A percentile compares a stretch with the other conserved stretches of the same genome.
phyloP scores from a whole-genome alignment of 1,140 invertebrate genomes.

The Anastatus disparis region DNA sequence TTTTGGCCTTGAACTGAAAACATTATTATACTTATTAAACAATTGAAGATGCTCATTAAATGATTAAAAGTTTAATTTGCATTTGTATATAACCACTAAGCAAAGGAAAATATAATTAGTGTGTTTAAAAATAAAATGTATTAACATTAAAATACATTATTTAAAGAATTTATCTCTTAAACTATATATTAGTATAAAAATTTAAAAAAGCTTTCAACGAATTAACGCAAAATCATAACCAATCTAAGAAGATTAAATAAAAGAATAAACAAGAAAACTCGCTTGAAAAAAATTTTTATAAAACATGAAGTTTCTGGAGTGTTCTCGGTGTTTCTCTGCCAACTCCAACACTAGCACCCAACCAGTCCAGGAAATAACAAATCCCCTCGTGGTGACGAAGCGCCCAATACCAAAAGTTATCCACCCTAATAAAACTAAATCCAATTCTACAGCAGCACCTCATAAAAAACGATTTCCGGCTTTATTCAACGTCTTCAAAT shows the following conservation, averaged over 20 bases:
- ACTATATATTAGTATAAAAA: too few relatives aligned
- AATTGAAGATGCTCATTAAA: too few relatives aligned
- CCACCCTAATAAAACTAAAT: neutral
- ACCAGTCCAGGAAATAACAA: constrained; percentile 44
- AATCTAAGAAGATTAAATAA: neutral
- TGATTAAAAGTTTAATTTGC: too few relatives aligned
- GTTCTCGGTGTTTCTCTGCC: constrained; percentile 53
- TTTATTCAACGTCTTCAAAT: neutral
- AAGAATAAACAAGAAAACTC: neutral
- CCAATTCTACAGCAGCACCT: neutral
- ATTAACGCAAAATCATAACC: too few relatives aligned
- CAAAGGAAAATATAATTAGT: too few relatives aligned
- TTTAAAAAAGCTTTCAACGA: too few relatives aligned
- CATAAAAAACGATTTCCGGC: neutral
- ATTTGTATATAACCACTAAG: too few relatives aligned
- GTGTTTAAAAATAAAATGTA: too few relatives aligned
- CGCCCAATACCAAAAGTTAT: constrained; percentile 37
- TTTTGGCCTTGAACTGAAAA: too few relatives aligned
- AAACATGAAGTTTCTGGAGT: constrained; percentile 59
- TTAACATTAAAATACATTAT: too few relatives aligned
- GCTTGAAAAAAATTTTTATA: neutral
- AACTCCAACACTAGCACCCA: neutral
- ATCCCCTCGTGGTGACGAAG: constrained; percentile 59
- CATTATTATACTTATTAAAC: too few relatives aligned
- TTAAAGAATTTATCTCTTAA: too few relatives aligned